Conservation (phyloP, 1,140 invertebrate species). For the Brachionus asplanchnoidis region DNA sequence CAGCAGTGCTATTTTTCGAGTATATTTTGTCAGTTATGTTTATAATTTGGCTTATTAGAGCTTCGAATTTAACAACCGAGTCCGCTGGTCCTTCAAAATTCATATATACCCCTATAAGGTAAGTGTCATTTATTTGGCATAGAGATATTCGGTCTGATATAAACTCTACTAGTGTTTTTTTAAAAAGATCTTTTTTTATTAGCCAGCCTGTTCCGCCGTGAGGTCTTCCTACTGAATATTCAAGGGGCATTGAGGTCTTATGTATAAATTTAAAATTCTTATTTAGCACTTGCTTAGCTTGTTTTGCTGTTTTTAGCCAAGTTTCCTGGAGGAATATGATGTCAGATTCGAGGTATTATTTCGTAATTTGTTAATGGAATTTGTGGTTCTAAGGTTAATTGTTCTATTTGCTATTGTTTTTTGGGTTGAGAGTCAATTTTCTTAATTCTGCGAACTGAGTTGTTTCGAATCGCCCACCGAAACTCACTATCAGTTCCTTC, state of each 20-base stretch:
- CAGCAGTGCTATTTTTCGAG: background rate
- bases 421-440: no score
- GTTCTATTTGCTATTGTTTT: no score
- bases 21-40: conserved; percentile 3
- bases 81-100: conserved; percentile 11
- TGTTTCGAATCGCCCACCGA: no score
- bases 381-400: no score
- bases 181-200: background rate
- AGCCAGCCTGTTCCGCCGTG: background rate
- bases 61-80: background rate
- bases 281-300: background rate
- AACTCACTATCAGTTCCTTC: no score
- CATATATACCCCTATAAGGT: conserved; percentile 16
- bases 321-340: no score
- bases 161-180: background rate
- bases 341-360: no score
- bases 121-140: conserved; percentile 16
- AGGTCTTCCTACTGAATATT: background rate
- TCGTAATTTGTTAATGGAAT: no score
- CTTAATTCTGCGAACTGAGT: no score
- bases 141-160: background rate
- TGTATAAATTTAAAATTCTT: conserved; percentile 9
- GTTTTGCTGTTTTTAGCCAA: no score
- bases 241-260: background rate
- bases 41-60: background rate